These are phyloP conservation scores for Labrus mixtus DNA, from an alignment of 2,113 vertebrate species.

Conservation along the genomic window DNA sequence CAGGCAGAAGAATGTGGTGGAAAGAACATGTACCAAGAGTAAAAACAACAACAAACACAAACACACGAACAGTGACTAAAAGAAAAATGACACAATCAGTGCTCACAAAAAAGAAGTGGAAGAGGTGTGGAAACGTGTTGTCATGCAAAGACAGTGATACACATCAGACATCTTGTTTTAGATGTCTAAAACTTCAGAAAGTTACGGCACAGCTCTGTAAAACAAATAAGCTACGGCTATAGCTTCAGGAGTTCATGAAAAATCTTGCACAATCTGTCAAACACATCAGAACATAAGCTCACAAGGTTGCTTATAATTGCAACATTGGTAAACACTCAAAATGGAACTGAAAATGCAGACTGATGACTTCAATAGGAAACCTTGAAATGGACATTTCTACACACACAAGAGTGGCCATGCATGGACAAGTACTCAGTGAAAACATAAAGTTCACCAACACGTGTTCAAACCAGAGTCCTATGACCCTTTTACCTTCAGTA, in stretches of 20 bases:
- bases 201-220: too few species aligned
- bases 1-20: constrained; percentile 15
- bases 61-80: constrained; percentile 25
- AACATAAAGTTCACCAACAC: constrained; percentile 44
- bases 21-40: background rate
- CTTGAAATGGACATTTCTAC: constrained; percentile 9
- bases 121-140: background rate
- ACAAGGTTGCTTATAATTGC: background rate
- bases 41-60: constrained; percentile 14
- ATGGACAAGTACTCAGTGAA: constrained; percentile 33
- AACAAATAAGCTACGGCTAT: too few species aligned
- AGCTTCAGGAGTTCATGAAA: too few species aligned
- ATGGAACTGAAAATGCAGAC: background rate
- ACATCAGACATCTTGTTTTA: constrained; percentile 12
- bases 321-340: background rate
- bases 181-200: too few species aligned
- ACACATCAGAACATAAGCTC: too few species aligned
- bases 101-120: constrained; percentile 22
- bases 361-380: constrained; percentile 10
- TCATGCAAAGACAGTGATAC: constrained; percentile 58
- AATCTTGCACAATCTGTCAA: too few species aligned
- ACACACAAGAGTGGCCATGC: constrained; percentile 67
- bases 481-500: constrained; percentile 77
- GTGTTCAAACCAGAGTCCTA: constrained; percentile 49
- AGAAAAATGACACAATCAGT: constrained; percentile 13